phyloP scores from a whole-genome alignment of 1,140 invertebrate genomes.

The Tetragonula clypearis region DNA sequence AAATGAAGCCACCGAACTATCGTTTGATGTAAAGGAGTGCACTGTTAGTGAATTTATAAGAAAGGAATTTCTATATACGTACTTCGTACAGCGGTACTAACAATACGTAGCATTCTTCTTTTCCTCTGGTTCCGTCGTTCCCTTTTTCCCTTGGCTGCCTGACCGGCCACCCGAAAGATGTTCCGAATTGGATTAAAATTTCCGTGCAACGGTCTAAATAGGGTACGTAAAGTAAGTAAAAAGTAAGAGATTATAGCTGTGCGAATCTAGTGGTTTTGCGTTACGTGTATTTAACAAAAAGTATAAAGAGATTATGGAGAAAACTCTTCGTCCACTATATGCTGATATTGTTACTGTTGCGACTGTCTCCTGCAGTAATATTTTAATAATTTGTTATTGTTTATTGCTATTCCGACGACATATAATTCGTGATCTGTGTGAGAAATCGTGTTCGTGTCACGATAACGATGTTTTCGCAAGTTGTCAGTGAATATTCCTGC shows the following conservation, averaged over 20 bases:
- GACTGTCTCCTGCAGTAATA: neutral
- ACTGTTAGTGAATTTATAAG: neutral
- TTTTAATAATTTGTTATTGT: conserved; percentile 2
- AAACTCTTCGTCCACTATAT: neutral
- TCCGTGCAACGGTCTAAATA: conserved; percentile 77
- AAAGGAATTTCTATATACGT: conserved; percentile 17
- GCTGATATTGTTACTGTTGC: conserved; percentile 10
- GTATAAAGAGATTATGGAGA: neutral
- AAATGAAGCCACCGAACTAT: conserved; percentile 14
- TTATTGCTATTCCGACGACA: neutral
- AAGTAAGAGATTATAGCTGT: neutral
- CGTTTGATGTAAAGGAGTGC: neutral
- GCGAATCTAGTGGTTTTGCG: neutral
- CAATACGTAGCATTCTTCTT: conserved; percentile 74
- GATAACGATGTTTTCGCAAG: conserved; percentile 27
- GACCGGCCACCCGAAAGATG: conserved; percentile 78
- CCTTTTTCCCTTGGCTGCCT: conserved; percentile 71
- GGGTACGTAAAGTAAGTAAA: conserved; percentile 73
- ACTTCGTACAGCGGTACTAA: conserved; percentile 70
- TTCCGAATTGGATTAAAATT: conserved; percentile 81
- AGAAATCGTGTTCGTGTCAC: neutral
- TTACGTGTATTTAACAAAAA: neutral
- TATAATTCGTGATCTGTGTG: neutral
- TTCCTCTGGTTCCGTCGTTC: conserved; percentile 68
- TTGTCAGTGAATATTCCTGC: conserved; percentile 67